Percentiles rank a stretch among this genome's conserved stretches.
Conservation (phyloP, 2,113 vertebrate species). For the Podilymbus podiceps region DNA sequence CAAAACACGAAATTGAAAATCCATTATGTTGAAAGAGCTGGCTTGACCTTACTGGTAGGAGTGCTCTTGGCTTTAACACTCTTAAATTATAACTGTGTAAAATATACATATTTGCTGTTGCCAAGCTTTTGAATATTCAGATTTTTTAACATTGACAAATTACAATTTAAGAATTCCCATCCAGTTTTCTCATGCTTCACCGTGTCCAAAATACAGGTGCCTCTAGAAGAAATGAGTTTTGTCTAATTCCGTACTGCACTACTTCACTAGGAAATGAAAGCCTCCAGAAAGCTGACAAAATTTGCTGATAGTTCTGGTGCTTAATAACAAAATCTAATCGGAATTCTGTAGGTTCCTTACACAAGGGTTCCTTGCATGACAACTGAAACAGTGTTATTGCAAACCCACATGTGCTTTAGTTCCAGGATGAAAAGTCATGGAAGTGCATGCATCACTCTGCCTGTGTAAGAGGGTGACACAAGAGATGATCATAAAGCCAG, state of each 20-base stretch:
- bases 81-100: neutral
- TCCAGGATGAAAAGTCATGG: neutral
- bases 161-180: neutral
- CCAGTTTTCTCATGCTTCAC: neutral
- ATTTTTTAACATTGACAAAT: neutral
- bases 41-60: neutral
- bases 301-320: neutral
- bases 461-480: neutral
- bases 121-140: neutral
- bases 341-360: neutral
- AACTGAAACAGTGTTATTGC: neutral
- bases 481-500: neutral
- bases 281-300: neutral
- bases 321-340: neutral
- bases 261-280: neutral
- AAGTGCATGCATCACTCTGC: neutral
- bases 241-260: neutral
- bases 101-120: neutral
- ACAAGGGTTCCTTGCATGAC: neutral
- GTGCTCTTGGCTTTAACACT: neutral
- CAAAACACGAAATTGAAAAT: neutral
- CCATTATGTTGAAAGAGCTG: neutral
- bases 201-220: neutral
- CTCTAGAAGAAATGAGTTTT: neutral
- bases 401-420: neutral